A percentile compares a stretch with the other conserved stretches of the same genome.
These are phyloP conservation scores for Kryptopterus vitreolus DNA, from an alignment of 2,797 vertebrate species.

Conservation along the genomic window DNA sequence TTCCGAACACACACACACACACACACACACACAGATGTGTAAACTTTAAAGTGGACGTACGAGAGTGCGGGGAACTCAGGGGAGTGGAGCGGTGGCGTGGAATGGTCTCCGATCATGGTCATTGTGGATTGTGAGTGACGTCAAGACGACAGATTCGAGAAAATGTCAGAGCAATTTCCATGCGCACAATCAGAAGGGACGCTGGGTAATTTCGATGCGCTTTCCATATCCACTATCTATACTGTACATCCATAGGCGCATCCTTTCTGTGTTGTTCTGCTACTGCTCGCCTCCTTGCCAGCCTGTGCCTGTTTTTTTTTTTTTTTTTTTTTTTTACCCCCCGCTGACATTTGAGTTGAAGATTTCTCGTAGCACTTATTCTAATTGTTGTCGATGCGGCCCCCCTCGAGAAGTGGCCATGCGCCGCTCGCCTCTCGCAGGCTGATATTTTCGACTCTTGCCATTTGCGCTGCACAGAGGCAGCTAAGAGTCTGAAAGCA, in stretches of 20 bases:
- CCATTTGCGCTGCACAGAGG: constrained; percentile 46
- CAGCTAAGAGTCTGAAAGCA: constrained; percentile 53
- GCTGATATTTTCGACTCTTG: constrained; percentile 57
- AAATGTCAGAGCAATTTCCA: constrained; percentile 62
- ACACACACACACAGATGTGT: neutral
- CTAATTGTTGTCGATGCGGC: constrained; percentile 46
- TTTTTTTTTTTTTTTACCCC: too few species aligned
- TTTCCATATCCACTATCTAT: constrained; percentile 38
- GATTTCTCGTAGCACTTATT: constrained; percentile 52
- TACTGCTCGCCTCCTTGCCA: constrained; percentile 8
- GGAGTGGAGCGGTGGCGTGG: neutral
- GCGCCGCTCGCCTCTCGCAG: constrained; percentile 29
- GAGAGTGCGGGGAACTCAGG: constrained; percentile 31
- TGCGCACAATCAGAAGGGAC: constrained; percentile 48
- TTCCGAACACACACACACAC: constrained; percentile 15
- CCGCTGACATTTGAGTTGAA: constrained; percentile 54
- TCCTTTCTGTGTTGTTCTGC: constrained; percentile 17
- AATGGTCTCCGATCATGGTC: constrained; percentile 46
- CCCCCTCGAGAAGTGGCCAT: constrained; percentile 41
- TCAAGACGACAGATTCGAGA: constrained; percentile 47
- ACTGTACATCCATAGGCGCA: constrained; percentile 22
- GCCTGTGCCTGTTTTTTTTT: constrained; percentile 36
- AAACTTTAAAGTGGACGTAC: constrained; percentile 8
- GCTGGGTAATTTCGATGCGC: constrained; percentile 52
- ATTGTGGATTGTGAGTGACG: constrained; percentile 51